phyloP scores from a whole-genome alignment of 2,113 vertebrate species.

The Gila orcuttii region DNA sequence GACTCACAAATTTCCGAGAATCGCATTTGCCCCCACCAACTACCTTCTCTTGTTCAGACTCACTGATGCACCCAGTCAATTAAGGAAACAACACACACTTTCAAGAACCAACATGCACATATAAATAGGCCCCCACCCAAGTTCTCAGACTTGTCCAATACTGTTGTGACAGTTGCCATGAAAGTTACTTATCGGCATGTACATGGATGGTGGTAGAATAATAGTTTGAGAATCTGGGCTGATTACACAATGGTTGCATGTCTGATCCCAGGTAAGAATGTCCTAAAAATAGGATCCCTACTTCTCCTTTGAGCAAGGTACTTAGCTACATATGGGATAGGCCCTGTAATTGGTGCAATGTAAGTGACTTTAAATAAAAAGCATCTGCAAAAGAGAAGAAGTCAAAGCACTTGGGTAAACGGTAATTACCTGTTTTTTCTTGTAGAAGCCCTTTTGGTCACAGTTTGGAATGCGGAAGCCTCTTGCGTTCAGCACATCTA shows the following conservation, averaged over 20 bases:
- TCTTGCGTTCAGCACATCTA: constrained; percentile 86
- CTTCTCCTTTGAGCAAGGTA: not conserved
- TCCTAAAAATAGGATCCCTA: constrained; percentile 1
- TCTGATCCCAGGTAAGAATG: not conserved
- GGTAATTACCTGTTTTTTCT: constrained; percentile 93
- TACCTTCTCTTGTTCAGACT: constrained; percentile 41
- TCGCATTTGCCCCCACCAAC: constrained; percentile 18
- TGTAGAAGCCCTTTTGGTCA: constrained; percentile 97
- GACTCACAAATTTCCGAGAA: constrained; percentile 46
- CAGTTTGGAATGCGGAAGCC: constrained; percentile 95
- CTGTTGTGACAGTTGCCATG: constrained; percentile 26
- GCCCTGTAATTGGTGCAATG: constrained; percentile 21
- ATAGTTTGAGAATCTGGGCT: constrained; percentile 15
- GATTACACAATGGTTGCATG: constrained; percentile 20
- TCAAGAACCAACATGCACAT: constrained; percentile 33
- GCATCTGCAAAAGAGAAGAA: constrained; percentile 24
- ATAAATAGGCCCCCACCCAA: constrained; percentile 11
- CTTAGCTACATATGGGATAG: constrained; percentile 10
- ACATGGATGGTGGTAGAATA: constrained; percentile 5
- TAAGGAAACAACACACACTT: constrained; percentile 11
- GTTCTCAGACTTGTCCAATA: constrained; percentile 14
- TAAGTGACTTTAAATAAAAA: constrained; percentile 27
- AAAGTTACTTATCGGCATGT: not conserved
- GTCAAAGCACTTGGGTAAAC: constrained; percentile 6
- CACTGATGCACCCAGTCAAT: constrained; percentile 33